These are phyloP conservation scores for Ciconia maguari DNA, from an alignment of 2,113 vertebrate genomes.

Conservation along the genomic window DNA sequence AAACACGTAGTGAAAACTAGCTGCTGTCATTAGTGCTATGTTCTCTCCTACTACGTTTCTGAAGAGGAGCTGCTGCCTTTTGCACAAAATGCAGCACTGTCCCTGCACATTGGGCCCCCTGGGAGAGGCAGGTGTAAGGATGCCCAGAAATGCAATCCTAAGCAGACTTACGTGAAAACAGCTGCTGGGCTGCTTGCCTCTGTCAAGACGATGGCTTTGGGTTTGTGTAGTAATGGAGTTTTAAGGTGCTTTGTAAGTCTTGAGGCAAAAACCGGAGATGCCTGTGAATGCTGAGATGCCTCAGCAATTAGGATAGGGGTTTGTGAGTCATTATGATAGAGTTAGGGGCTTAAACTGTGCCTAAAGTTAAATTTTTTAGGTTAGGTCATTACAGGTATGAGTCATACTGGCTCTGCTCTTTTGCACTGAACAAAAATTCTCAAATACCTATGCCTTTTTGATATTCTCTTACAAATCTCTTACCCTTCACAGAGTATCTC, in stretches of 20 bases:
- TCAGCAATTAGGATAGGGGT: not conserved
- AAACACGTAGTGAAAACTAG: not conserved
- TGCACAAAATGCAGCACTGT: not conserved
- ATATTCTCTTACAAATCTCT: not conserved
- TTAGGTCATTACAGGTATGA: not conserved
- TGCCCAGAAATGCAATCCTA: not conserved
- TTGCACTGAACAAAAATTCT: not conserved
- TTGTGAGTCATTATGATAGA: not conserved
- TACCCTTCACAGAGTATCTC: not conserved
- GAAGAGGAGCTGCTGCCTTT: not conserved
- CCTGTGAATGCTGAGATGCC: not conserved
- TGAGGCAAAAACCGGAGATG: accelerated
- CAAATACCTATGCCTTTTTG: not conserved
- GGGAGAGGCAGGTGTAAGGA: not conserved
- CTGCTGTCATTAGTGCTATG: accelerated
- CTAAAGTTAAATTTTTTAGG: not conserved
- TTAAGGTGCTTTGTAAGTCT: not conserved
- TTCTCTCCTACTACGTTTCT: not conserved
- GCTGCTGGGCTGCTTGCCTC: not conserved
- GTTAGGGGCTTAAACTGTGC: not conserved
- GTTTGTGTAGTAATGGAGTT: not conserved
- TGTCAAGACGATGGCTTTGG: not conserved
- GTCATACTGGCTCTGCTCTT: not conserved
- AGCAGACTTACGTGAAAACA: not conserved
- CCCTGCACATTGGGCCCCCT: accelerated